These are phyloP conservation scores for Perca schrenkii DNA, from an alignment of 2,113 vertebrate genomes.

Conservation along the genomic window DNA sequence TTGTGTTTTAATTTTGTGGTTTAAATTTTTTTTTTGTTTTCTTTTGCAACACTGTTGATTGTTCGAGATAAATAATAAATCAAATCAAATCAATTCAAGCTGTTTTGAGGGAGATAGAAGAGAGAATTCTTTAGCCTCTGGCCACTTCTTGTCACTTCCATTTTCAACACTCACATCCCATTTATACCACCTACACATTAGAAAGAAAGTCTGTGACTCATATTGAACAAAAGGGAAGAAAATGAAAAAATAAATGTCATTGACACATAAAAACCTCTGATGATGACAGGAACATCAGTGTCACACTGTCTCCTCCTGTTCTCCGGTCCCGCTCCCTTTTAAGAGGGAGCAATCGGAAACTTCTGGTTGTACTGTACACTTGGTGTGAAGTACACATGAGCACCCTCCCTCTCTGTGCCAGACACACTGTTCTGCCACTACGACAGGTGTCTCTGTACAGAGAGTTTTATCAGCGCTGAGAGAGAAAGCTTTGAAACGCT, in stretches of 20 bases:
- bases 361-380: conserved; percentile 32
- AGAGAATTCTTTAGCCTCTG: conserved; percentile 18
- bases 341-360: conserved; percentile 64
- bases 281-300: background rate
- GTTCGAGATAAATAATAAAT: no score
- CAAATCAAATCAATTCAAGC: no score
- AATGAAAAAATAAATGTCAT: conserved; percentile 8
- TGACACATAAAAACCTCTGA: conserved; percentile 19
- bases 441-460: conserved; percentile 79
- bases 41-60: no score
- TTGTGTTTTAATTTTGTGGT: no score
- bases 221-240: background rate
- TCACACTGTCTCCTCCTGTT: conserved; percentile 30
- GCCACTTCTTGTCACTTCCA: conserved; percentile 24
- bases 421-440: conserved; percentile 43
- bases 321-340: conserved; percentile 48
- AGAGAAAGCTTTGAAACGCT: conserved; percentile 34
- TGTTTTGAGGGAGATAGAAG: conserved; percentile 27
- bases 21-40: no score
- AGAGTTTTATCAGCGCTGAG: conserved; percentile 64
- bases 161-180: conserved; percentile 6
- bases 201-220: conserved; percentile 8
- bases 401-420: background rate
- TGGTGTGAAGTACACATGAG: background rate
- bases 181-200: conserved; percentile 11